These are phyloP conservation scores for Chiridota heheva DNA, from an alignment of 35 echinoderm and acorn worm genomes.

Conservation along the genomic window DNA sequence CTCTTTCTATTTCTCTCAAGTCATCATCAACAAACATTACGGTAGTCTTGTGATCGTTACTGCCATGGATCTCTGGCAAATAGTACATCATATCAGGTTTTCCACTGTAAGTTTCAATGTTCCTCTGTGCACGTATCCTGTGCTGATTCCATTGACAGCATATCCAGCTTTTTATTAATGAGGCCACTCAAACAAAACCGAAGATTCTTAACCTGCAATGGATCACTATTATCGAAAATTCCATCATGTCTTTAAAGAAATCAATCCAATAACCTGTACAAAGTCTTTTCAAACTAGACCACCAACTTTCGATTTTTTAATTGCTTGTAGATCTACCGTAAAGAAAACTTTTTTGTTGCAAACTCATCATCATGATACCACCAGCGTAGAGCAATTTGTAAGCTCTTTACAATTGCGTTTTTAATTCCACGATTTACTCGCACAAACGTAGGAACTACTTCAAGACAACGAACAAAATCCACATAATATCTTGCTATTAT, in stretches of 20 bases:
- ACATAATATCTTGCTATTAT: constrained; percentile 45
- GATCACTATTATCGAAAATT: constrained; percentile 30
- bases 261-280: too few species aligned
- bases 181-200: constrained; percentile 14
- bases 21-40: too few species aligned
- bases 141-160: constrained; percentile 21
- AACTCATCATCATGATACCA: background rate
- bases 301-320: background rate
- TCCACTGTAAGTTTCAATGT: background rate
- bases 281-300: background rate
- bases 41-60: too few species aligned
- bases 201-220: background rate
- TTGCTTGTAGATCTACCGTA: constrained; percentile 15
- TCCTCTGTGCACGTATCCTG: constrained; percentile 12
- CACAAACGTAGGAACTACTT: constrained; percentile 21
- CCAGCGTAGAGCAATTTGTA: constrained; percentile 17
- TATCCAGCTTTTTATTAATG: background rate
- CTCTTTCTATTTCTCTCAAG: too few species aligned
- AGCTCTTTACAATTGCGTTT: constrained; percentile 5
- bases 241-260: constrained; percentile 13
- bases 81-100: constrained; percentile 21
- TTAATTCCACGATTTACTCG: constrained; percentile 46
- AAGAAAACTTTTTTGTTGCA: background rate
- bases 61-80: background rate
- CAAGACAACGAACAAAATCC: background rate